These are phyloP conservation scores for Andrena flavipes DNA, from an alignment of 2,888 invertebrate genomes.

Conservation along the genomic window DNA sequence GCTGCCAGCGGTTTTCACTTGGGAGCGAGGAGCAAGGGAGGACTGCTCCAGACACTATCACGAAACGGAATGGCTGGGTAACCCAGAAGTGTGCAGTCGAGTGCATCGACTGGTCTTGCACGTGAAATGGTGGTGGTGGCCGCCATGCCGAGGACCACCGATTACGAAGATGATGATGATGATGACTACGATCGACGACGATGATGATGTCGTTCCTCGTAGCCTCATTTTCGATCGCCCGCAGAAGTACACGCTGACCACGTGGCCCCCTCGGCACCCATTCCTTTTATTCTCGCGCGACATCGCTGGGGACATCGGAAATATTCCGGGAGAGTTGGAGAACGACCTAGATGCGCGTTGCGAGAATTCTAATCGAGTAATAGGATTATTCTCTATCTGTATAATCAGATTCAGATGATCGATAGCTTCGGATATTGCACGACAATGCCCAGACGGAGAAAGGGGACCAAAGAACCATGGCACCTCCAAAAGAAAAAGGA, in stretches of 20 bases:
- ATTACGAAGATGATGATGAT: conserved; percentile 55
- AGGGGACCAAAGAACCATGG: too few species aligned
- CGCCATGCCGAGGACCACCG: conserved; percentile 34
- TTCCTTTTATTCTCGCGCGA: conserved; percentile 45
- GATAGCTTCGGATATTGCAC: too few species aligned
- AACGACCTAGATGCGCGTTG: conserved; percentile 29
- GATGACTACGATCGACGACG: conserved; percentile 22
- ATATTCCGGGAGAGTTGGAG: conserved; percentile 22
- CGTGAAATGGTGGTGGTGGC: conserved; percentile 57
- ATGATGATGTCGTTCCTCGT: conserved; percentile 65
- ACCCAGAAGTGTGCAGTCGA: conserved; percentile 56
- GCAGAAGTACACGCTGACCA: conserved; percentile 36
- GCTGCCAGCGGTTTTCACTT: conserved; percentile 27
- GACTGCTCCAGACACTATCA: conserved; percentile 68
- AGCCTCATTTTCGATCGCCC: conserved; percentile 69
- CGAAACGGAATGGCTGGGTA: conserved; percentile 71
- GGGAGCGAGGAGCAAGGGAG: conserved; percentile 42
- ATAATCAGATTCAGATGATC: too few species aligned
- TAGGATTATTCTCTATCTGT: too few species aligned
- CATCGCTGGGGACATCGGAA: background rate
- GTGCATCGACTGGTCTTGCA: conserved; percentile 58
- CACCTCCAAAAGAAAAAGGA: too few species aligned
- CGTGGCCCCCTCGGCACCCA: conserved; percentile 10
- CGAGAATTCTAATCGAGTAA: too few species aligned
- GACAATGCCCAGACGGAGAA: too few species aligned